A percentile compares a stretch with the other conserved stretches of the same genome.
Conservation (phyloP, 2,797 vertebrate species). For the Mormyrops attenuatus region DNA sequence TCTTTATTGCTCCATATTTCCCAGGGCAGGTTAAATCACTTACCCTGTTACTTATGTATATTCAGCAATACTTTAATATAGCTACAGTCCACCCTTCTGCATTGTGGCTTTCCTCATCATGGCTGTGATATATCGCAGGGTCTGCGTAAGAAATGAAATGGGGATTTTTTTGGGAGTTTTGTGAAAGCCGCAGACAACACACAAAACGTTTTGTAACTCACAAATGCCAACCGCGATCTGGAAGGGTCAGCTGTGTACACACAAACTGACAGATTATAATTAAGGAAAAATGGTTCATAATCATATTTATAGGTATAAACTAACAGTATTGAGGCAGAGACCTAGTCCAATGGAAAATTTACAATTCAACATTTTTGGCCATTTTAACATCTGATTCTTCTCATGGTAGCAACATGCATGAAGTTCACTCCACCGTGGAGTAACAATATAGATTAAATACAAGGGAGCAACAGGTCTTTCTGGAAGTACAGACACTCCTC, state of each 20-base stretch:
- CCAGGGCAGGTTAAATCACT: not conserved
- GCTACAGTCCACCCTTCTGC: not conserved
- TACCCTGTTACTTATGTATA: not conserved
- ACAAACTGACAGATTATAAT: not conserved
- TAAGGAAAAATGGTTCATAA: too few relatives aligned
- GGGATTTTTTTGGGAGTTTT: not conserved
- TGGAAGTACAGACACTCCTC: too few relatives aligned
- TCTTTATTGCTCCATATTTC: not conserved
- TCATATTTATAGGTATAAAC: not conserved
- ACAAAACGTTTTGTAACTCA: not conserved
- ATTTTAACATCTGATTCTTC: not conserved
- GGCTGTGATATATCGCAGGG: not conserved
- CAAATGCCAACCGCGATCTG: not conserved
- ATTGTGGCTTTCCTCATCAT: not conserved
- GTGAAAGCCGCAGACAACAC: not conserved
- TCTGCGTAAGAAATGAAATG: not conserved
- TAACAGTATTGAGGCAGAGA: not conserved
- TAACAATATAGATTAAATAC: not conserved
- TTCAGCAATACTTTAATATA: not conserved
- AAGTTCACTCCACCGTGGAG: not conserved
- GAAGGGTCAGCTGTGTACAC: not conserved
- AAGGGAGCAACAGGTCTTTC: not conserved
- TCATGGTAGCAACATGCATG: not conserved
- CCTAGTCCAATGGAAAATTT: not conserved
- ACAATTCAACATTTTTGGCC: not conserved